phyloP scores from a whole-genome alignment of 2,888 invertebrate genomes.

The Caenorhabditis sp. region DNA sequence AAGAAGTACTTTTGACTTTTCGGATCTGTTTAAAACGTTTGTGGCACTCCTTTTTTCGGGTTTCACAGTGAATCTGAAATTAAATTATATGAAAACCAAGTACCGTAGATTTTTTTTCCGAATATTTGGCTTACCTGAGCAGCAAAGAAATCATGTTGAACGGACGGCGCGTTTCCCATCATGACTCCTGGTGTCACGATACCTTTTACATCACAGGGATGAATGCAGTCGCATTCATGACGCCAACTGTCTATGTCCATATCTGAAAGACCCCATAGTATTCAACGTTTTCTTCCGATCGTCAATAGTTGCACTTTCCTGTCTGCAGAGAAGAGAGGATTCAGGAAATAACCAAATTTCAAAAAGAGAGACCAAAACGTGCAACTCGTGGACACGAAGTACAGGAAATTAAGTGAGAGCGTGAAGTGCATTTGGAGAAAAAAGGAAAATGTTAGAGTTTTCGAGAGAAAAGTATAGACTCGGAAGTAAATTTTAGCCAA shows the following conservation, averaged over 20 bases:
- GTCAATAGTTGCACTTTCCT: neutral
- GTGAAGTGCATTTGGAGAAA: neutral
- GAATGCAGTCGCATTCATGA: conserved; percentile 78
- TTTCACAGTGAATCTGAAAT: conserved; percentile 74
- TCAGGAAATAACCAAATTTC: neutral
- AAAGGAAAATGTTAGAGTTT: neutral
- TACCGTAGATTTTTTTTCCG: neutral
- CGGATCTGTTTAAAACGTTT: conserved; percentile 35
- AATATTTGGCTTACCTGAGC: conserved; percentile 51
- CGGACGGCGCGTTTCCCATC: conserved; percentile 56
- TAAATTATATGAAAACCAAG: neutral
- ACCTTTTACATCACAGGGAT: conserved; percentile 80
- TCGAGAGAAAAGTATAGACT: neutral
- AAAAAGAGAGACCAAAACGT: conserved; percentile 1
- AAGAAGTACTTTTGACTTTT: conserved; percentile 16
- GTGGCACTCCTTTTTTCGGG: conserved; percentile 66
- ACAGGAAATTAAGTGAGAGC: conserved; percentile 28
- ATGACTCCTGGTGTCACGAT: conserved; percentile 54
- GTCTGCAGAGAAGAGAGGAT: neutral
- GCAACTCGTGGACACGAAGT: conserved; percentile 10
- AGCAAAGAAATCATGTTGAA: conserved; percentile 79
- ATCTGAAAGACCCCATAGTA: conserved; percentile 73
- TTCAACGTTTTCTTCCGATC: no score
- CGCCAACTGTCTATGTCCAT: conserved; percentile 75
- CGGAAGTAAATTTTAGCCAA: no score